Conservation (phyloP, 2,888 invertebrate genomes). For the Drosophila nr. fundita region DNA sequence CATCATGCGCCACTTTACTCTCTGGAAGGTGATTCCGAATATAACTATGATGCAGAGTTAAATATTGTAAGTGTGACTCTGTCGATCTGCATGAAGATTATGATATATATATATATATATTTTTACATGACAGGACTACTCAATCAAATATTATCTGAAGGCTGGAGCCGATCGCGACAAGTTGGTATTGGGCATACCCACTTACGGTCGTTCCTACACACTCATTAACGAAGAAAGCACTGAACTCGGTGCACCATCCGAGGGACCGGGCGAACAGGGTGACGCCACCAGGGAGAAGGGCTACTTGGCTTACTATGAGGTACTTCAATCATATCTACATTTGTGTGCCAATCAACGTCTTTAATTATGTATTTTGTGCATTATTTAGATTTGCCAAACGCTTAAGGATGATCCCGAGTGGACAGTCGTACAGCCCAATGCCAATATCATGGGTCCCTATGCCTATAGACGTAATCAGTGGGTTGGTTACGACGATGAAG, state of each 20-base stretch:
- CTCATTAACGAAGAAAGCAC: constrained; percentile 93
- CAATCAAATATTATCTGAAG: constrained; percentile 92
- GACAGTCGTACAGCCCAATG: constrained; percentile 93
- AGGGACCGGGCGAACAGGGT: constrained; percentile 95
- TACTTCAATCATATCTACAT: constrained; percentile 79
- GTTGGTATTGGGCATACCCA: constrained; percentile 94
- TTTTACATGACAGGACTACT: constrained; percentile 89
- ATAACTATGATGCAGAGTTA: constrained; percentile 94
- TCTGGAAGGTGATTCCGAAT: constrained; percentile 91
- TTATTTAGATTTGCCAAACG: constrained; percentile 92
- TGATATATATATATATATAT: not conserved
- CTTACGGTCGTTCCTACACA: constrained; percentile 95
- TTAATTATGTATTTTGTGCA: not conserved
- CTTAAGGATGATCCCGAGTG: constrained; percentile 90
- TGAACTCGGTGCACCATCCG: constrained; percentile 94
- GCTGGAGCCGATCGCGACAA: constrained; percentile 92
- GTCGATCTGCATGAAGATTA: not conserved
- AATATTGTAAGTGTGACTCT: constrained; percentile 91
- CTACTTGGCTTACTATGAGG: constrained; percentile 96
- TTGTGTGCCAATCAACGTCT: not conserved
- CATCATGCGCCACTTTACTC: constrained; percentile 95
- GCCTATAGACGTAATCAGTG: constrained; percentile 95
- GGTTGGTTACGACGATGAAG: constrained; percentile 96
- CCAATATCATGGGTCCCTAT: constrained; percentile 94
- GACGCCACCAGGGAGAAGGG: constrained; percentile 96